These are phyloP conservation scores for Trematomus loennbergii DNA, from an alignment of 2,113 vertebrate genomes.

Conservation along the genomic window DNA sequence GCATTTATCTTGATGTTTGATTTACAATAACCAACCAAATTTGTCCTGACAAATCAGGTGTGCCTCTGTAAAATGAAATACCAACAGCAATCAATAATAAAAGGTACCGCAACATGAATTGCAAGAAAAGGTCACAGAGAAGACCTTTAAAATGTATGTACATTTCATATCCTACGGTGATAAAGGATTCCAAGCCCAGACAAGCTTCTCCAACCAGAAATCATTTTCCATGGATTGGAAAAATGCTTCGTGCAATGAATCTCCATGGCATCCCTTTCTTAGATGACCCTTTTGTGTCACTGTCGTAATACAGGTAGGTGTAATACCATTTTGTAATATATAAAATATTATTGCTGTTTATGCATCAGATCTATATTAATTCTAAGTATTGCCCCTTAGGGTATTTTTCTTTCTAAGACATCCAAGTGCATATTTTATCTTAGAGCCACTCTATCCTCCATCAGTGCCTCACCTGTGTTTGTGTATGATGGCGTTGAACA, in stretches of 20 bases:
- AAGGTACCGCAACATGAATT: conserved; percentile 5
- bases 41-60: conserved; percentile 31
- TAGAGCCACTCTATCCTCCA: not conserved
- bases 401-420: not conserved
- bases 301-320: not conserved
- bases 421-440: not conserved
- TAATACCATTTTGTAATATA: not conserved
- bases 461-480: conserved; percentile 88
- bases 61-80: not conserved
- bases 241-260: not conserved
- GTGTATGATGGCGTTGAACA: conserved; percentile 96
- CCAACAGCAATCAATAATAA: conserved; percentile 24
- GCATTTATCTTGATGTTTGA: not conserved
- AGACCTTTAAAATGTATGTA: not conserved
- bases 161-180: conserved; percentile 11
- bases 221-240: not conserved
- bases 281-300: not conserved
- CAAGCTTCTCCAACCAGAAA: conserved; percentile 11
- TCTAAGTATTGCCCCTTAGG: not conserved
- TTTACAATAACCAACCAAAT: conserved; percentile 14
- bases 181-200: conserved; percentile 30
- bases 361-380: not conserved
- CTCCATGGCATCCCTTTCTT: not conserved
- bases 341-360: not conserved
- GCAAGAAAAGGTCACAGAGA: conserved; percentile 25